Evolutionary conservation across 2,888 invertebrate genomes (phyloP).

Genomic region (Apamea monoglypha): DNA sequence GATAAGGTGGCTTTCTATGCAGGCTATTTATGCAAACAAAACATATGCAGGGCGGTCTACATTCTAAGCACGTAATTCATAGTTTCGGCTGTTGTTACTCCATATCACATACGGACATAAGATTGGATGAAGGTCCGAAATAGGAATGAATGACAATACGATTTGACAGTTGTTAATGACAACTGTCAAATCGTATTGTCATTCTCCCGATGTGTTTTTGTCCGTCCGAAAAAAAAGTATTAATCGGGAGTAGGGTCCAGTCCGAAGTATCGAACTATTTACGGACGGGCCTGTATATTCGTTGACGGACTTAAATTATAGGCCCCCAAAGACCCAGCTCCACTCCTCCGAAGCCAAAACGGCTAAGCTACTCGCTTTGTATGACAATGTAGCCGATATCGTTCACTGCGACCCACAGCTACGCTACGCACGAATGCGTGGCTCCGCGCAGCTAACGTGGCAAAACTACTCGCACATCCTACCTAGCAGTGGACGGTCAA

Average conservation of each 20-base stretch:
- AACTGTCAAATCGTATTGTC: too few species aligned
- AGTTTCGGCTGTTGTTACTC: not conserved
- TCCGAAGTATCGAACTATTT: not conserved
- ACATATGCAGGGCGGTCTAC: too few species aligned
- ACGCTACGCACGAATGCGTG: not conserved
- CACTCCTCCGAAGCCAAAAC: not conserved
- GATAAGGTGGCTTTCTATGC: conserved; percentile 9
- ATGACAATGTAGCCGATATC: not conserved
- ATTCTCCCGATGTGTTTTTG: too few species aligned
- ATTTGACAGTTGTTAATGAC: not conserved
- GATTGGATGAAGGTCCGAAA: not conserved
- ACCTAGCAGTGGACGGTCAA: not conserved
- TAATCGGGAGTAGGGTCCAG: not conserved
- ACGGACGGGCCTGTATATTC: not conserved
- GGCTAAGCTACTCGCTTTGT: not conserved
- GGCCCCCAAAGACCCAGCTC: not conserved
- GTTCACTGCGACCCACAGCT: not conserved
- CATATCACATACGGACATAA: not conserved
- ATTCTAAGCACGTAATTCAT: too few species aligned
- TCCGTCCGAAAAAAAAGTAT: too few species aligned
- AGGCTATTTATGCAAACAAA: not conserved
- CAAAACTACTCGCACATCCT: not conserved
- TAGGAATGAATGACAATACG: not conserved
- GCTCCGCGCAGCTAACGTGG: not conserved
- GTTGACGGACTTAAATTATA: not conserved